phyloP scores from a whole-genome alignment of 2,888 invertebrate species.

The Nematopogon swammerdamellus region DNA sequence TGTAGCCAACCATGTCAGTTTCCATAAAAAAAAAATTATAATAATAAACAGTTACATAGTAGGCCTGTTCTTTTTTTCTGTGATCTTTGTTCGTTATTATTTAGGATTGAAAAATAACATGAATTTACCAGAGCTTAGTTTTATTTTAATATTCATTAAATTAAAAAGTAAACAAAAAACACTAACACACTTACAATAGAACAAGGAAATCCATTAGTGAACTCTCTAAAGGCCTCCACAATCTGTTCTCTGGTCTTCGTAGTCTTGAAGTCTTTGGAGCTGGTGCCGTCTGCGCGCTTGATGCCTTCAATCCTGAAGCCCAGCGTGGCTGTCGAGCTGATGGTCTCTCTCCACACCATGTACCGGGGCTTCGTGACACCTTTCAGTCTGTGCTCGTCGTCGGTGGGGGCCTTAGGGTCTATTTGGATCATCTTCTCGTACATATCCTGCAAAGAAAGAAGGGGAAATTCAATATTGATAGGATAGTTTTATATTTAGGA shows the following conservation, averaged over 20 bases:
- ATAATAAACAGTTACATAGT: too few relatives aligned
- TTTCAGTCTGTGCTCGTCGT: conserved; percentile 85
- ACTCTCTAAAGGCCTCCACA: conserved; percentile 74
- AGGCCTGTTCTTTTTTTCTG: too few relatives aligned
- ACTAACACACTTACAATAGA: conserved; percentile 78
- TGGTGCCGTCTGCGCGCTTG: conserved; percentile 83
- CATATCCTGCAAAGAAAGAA: conserved; percentile 71
- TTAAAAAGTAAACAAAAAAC: too few relatives aligned
- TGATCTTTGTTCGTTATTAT: too few relatives aligned
- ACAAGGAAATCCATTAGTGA: conserved; percentile 74
- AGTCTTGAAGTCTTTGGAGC: conserved; percentile 93
- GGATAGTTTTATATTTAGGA: conserved; percentile 2
- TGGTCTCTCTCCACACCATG: conserved; percentile 95
- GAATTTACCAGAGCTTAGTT: too few relatives aligned
- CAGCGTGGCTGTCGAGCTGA: conserved; percentile 93
- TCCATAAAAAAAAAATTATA: too few relatives aligned
- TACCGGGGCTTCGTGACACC: conserved; percentile 94
- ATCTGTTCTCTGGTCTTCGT: conserved; percentile 84
- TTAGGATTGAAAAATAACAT: too few relatives aligned
- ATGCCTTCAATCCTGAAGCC: conserved; percentile 97
- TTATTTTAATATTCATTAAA: too few relatives aligned
- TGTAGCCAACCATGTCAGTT: too few relatives aligned
- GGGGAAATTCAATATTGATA: conserved; percentile 9
- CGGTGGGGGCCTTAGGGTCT: conserved; percentile 82
- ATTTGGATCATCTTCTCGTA: conserved; percentile 97